A percentile compares a stretch with the other conserved stretches of the same genome.
Conservation (phyloP, 2,888 invertebrate species). For the Eupsilia transversa region DNA sequence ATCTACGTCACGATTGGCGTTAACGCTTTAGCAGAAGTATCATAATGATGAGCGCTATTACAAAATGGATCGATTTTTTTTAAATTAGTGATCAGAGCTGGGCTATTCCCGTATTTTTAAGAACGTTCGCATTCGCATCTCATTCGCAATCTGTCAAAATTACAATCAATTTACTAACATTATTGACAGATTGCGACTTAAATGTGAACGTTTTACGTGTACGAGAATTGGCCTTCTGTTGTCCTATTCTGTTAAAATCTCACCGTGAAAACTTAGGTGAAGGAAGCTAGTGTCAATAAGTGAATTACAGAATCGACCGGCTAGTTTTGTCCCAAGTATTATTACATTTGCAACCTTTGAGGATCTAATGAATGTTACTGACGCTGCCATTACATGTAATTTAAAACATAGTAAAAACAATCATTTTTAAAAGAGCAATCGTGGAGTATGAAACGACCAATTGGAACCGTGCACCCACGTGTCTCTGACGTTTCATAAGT, state of each 20-base stretch:
- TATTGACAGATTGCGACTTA: too few relatives aligned
- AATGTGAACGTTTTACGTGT: too few relatives aligned
- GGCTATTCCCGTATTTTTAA: too few relatives aligned
- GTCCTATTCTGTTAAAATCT: background rate
- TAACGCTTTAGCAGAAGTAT: constrained; percentile 32
- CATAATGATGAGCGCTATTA: background rate
- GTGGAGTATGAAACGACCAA: background rate
- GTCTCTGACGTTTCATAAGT: background rate
- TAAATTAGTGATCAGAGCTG: too few relatives aligned
- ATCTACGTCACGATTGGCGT: constrained; percentile 56
- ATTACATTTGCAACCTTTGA: background rate
- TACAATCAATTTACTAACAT: too few relatives aligned
- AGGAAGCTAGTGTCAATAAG: too few relatives aligned
- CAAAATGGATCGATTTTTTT: background rate
- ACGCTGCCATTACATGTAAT: background rate
- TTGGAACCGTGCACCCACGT: too few relatives aligned
- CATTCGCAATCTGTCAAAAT: too few relatives aligned
- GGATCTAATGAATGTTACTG: background rate
- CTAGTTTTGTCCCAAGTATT: background rate
- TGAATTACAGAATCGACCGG: background rate
- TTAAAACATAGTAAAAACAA: background rate
- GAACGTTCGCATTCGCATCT: too few relatives aligned
- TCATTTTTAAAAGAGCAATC: background rate
- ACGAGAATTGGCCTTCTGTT: too few relatives aligned
- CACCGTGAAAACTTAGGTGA: background rate